A percentile compares a stretch with the other conserved stretches of the same genome.
Conservation (phyloP, 1,140 invertebrate species). For the Alviniconcha marisindica region DNA sequence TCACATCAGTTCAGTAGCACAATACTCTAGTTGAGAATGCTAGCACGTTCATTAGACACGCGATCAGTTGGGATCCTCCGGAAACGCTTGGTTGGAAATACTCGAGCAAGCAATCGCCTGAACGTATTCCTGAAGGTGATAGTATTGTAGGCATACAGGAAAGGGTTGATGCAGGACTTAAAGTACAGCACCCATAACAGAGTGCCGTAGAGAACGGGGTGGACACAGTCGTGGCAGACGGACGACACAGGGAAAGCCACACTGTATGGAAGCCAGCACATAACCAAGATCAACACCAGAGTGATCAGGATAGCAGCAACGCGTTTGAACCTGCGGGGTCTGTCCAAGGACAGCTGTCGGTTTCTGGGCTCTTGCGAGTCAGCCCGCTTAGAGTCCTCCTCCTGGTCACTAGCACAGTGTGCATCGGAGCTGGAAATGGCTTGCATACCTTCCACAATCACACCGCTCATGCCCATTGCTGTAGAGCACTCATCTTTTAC, state of each 20-base stretch:
- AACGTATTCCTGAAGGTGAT: slow-evolving; percentile 9
- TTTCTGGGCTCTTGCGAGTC: no score
- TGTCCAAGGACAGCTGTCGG: not conserved
- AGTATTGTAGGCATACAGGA: slow-evolving; percentile 22
- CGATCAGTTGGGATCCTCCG: not conserved
- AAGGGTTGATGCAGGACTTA: slow-evolving; percentile 24
- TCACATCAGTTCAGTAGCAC: no score
- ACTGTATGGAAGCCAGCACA: slow-evolving; percentile 23
- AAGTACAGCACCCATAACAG: slow-evolving; percentile 7
- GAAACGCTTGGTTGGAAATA: not conserved
- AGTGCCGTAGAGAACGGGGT: not conserved
- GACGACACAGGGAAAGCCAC: slow-evolving; percentile 9
- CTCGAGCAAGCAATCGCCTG: not conserved
- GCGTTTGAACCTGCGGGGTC: not conserved
- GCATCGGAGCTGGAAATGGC: no score
- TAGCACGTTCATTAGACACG: slow-evolving; percentile 13
- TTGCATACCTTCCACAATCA: no score
- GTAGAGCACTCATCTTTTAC: no score
- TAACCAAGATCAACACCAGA: slow-evolving; percentile 7
- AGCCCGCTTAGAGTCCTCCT: no score
- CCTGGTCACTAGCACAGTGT: no score
- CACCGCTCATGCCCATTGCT: no score
- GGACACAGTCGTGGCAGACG: slow-evolving; percentile 1
- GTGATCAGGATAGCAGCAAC: slow-evolving; percentile 4
- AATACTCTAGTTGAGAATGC: not conserved